These are phyloP conservation scores for Pandemis heparana DNA, from an alignment of 2,888 invertebrate species.

Conservation along the genomic window DNA sequence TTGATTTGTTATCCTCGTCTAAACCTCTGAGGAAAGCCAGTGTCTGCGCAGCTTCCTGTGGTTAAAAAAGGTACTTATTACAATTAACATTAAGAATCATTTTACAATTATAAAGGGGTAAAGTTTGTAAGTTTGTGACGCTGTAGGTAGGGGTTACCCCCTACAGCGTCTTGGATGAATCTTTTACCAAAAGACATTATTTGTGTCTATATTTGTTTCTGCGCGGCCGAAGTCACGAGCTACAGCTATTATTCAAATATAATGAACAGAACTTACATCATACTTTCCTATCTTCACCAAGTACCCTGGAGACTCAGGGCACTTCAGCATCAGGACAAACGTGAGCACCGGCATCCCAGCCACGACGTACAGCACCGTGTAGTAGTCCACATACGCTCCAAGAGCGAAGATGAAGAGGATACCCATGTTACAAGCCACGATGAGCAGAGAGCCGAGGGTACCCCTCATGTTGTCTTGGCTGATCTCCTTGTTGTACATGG, in stretches of 20 bases:
- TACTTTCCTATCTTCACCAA: constrained; percentile 64
- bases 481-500: constrained; percentile 71
- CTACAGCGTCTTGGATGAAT: too few relatives aligned
- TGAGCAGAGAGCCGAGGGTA: constrained; percentile 60
- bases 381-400: constrained; percentile 65
- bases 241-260: too few relatives aligned
- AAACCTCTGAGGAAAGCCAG: constrained; percentile 65
- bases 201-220: too few relatives aligned
- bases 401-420: constrained; percentile 65
- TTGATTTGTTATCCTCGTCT: constrained; percentile 56
- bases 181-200: too few relatives aligned
- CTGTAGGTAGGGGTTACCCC: too few relatives aligned
- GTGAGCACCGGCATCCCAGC: constrained; percentile 59
- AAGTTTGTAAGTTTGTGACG: too few relatives aligned
- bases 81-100: neutral
- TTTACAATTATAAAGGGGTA: too few relatives aligned
- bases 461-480: constrained; percentile 69
- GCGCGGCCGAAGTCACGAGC: too few relatives aligned
- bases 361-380: constrained; percentile 60
- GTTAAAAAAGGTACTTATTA: constrained; percentile 41
- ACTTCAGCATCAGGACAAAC: constrained; percentile 58
- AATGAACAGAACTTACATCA: constrained; percentile 58
- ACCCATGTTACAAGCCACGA: constrained; percentile 62
- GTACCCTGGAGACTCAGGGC: constrained; percentile 74
- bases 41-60: constrained; percentile 63